Evolutionary conservation across 23 tunicate genomes (phyloP), one percentile per base, ranked within the genome.

Genomic region (Styela clava): DNA sequence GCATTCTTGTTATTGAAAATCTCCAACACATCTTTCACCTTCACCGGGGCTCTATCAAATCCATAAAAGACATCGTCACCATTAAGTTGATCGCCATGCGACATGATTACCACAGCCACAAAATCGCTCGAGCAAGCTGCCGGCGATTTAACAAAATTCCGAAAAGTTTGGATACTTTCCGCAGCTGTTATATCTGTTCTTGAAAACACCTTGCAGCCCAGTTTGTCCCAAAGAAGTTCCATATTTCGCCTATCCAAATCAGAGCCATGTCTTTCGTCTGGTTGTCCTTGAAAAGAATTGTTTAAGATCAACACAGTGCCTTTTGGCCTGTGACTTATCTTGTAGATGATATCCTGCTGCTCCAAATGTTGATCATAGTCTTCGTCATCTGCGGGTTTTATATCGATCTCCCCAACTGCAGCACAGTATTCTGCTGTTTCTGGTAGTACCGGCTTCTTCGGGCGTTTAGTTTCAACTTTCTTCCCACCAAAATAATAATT

Each of bases 1-100:
- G 87, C 86, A 27, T 83, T 83, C 44, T 78, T 86, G 69, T 88
- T 88, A 74, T 88, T 85, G 78, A 83, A 88, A 1, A 83, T 2
- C 2, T 81, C 52, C 28, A 88, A 2, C 1, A 88, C 83, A 33
- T 78, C 74, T 2, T 78, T 78, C 19, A 85, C 84, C 23, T 77
- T 36, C 25, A 88, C 73, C 1, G 51, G 61, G 2, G 31, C 0
- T 19, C 65, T 70, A 28, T 88, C 87, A 0, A 33, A 69, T 7
- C 87, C 93, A 31, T 83, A 83, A 2, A 88, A 62, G 20, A 79
- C 73, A 32, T 70, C 80, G 22, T 70, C 82, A 22, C 69, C 79
- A 0, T 61, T 76, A 3, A 72, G 37, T 36, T 35, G 24, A 9
- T 61, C 65, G 1, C 91, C 93, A 62, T 88, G 93, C 9, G 83